A percentile compares a stretch with the other conserved stretches of the same genome.
Conservation (phyloP, 2,888 invertebrate genomes). For the Antheraea assamensis region DNA sequence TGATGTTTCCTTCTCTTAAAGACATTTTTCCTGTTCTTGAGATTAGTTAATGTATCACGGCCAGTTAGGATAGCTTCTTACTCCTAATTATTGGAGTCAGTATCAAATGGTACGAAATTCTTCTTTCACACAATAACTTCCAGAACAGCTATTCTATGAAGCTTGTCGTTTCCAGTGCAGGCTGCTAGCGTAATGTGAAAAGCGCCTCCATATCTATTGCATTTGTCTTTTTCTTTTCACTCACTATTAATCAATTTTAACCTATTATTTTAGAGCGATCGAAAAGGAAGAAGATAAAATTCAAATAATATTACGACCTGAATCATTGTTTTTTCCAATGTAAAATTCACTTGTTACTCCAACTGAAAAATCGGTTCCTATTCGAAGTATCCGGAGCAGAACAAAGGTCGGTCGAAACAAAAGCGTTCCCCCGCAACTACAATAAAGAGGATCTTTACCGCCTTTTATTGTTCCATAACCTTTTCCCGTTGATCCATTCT, state of each 20-base stretch:
- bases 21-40: no score
- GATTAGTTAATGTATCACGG: no score
- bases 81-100: no score
- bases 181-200: no score
- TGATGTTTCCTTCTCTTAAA: no score
- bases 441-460: constrained; percentile 63
- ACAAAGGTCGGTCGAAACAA: constrained; percentile 62
- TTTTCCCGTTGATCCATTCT: constrained; percentile 67
- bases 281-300: background rate
- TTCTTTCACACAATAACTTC: no score
- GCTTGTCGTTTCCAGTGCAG: no score
- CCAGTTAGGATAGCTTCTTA: no score
- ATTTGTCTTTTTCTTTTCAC: background rate
- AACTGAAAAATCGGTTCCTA: constrained; percentile 65
- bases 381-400: constrained; percentile 55
- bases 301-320: background rate
- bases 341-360: constrained; percentile 54
- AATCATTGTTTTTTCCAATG: constrained; percentile 23
- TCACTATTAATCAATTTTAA: background rate
- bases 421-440: constrained; percentile 47
- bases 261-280: background rate
- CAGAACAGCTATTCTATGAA: no score
- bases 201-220: background rate
- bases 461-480: constrained; percentile 68
- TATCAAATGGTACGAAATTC: no score